Conservation (phyloP, 2,888 invertebrate species). For the Agapostemon virescens region DNA sequence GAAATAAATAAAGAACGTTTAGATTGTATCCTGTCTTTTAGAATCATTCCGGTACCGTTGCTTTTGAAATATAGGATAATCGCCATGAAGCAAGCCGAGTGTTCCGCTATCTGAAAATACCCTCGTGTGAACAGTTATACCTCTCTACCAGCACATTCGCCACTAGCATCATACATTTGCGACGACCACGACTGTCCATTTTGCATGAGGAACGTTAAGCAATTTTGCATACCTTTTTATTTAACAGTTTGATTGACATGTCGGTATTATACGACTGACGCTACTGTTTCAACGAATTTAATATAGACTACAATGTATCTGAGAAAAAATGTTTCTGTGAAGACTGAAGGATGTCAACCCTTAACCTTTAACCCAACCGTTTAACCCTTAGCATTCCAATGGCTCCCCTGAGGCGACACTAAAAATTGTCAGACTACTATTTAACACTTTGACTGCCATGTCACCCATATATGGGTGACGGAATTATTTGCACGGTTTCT, state of each 20-base stretch:
- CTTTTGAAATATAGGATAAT: conserved; percentile 1
- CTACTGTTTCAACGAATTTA: no score
- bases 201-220: neutral
- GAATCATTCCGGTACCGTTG: neutral
- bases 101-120: conserved; percentile 9
- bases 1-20: neutral
- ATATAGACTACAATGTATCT: no score
- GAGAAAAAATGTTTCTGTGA: neutral
- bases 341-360: neutral
- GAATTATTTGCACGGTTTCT: no score
- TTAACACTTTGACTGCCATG: no score
- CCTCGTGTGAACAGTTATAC: neutral
- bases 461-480: no score
- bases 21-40: neutral
- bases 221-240: neutral
- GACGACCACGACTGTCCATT: neutral
- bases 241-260: neutral
- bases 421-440: no score
- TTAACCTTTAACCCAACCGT: no score
- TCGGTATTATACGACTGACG: no score
- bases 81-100: neutral
- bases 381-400: no score
- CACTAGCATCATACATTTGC: neutral
- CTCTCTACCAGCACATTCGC: neutral
- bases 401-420: no score